These are phyloP conservation scores for Platycheirus rosarum DNA, from an alignment of 2,888 invertebrate genomes.

Conservation along the genomic window DNA sequence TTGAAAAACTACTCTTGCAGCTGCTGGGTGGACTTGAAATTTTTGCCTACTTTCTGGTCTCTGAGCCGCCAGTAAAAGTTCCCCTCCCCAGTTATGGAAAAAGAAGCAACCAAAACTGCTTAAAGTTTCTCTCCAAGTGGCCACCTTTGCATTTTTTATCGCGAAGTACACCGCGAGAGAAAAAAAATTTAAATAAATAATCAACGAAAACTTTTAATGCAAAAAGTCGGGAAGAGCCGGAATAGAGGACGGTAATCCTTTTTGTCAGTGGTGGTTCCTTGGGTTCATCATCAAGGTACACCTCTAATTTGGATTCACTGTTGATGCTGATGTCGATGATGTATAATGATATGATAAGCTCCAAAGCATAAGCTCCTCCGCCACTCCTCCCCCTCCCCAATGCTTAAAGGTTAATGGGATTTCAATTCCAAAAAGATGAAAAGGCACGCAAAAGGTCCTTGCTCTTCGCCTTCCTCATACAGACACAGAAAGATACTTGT, in stretches of 20 bases:
- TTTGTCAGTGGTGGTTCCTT: constrained; percentile 10
- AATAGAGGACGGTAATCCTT: constrained; percentile 32
- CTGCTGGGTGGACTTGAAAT: constrained; percentile 8
- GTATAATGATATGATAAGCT: constrained; percentile 69
- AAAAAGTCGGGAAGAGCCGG: constrained; percentile 17
- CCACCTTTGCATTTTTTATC: constrained; percentile 38
- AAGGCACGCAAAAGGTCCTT: constrained; percentile 50
- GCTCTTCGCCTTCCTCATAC: constrained; percentile 18
- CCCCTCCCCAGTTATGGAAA: constrained; percentile 26
- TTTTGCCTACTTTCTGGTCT: constrained; percentile 52
- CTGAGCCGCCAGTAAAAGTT: constrained; percentile 53
- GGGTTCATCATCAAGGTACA: constrained; percentile 43
- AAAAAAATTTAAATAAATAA: constrained; percentile 31
- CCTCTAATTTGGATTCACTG: constrained; percentile 67
- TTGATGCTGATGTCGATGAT: constrained; percentile 50
- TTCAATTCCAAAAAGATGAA: constrained; percentile 50
- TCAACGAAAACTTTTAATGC: constrained; percentile 50
- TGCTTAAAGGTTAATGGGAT: constrained; percentile 68
- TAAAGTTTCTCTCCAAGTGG: constrained; percentile 54
- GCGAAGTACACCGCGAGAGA: constrained; percentile 9
- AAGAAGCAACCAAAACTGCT: constrained; percentile 21
- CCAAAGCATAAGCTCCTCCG: constrained; percentile 10
- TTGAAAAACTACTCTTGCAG: constrained; percentile 27
- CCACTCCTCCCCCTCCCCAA: background rate
- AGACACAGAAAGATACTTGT: background rate